These are phyloP conservation scores for Arctia plantaginis DNA, from an alignment of 2,888 invertebrate genomes.

Conservation along the genomic window DNA sequence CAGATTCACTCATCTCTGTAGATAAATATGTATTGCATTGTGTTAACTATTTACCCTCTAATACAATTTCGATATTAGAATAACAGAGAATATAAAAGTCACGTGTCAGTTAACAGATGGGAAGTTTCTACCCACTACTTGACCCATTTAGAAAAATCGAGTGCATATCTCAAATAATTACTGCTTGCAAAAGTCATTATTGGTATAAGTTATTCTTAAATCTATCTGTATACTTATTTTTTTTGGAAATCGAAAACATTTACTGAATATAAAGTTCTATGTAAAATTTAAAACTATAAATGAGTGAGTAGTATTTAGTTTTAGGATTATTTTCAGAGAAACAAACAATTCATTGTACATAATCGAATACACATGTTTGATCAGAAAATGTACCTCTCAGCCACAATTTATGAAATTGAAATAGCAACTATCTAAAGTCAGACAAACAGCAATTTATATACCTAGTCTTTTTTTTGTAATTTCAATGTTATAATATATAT, in stretches of 20 bases:
- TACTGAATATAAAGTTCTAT: background rate
- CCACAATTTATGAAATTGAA: background rate
- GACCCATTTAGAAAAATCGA: conserved; percentile 10
- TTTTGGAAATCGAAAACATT: background rate
- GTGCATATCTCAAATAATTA: background rate
- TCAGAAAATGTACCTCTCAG: background rate
- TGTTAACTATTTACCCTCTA: background rate
- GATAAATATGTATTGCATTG: background rate
- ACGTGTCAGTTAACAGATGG: conserved; percentile 13
- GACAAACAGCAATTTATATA: no score
- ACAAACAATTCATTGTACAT: background rate
- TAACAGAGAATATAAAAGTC: conserved; percentile 1
- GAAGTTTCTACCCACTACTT: conserved; percentile 5
- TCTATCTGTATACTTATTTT: background rate
- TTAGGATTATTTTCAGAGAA: background rate
- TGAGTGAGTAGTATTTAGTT: background rate
- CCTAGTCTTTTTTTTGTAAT: no score
- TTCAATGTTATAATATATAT: no score
- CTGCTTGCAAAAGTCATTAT: background rate
- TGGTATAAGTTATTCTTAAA: background rate
- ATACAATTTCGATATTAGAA: background rate
- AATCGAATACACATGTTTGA: background rate
- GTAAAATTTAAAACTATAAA: background rate
- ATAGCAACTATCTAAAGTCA: background rate
- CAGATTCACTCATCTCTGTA: background rate